Conservation (phyloP, 2,797 vertebrate species). For the Oceanodroma leucorhoa region DNA sequence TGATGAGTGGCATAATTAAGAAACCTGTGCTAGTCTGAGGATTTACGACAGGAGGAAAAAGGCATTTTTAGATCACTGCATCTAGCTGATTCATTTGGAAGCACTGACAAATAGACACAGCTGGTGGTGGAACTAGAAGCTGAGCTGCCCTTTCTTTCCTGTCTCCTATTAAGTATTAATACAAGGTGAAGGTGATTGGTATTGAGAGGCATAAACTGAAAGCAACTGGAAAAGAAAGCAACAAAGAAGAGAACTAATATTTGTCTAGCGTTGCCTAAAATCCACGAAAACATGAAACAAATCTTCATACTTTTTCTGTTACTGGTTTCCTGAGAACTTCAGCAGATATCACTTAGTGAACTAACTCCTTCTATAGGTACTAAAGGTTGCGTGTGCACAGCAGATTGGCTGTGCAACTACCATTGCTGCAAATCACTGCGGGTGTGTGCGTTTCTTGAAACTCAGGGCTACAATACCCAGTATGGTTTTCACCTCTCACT, state of each 20-base stretch:
- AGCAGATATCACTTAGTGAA: background rate
- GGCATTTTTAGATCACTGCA: background rate
- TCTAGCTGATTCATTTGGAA: background rate
- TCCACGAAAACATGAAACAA: background rate
- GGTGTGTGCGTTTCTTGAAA: background rate
- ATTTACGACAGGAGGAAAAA: constrained; percentile 22
- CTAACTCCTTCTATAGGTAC: background rate
- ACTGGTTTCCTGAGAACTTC: background rate
- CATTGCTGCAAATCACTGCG: background rate
- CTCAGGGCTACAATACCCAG: background rate
- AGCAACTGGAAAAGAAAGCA: constrained; percentile 8
- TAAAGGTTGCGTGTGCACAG: background rate
- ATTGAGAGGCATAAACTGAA: background rate
- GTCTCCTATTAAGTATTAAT: background rate
- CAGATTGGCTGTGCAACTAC: background rate
- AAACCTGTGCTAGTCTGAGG: background rate
- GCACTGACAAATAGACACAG: background rate
- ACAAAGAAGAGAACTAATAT: background rate
- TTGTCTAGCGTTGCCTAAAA: background rate
- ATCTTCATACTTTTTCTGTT: background rate
- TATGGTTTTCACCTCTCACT: background rate
- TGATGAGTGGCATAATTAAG: background rate
- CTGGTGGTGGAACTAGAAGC: background rate
- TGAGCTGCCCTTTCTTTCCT: background rate
- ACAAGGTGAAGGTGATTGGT: background rate